Evolutionary conservation across 2,113 vertebrate species (phyloP).

Genomic region (Potamarius usumacintae): DNA sequence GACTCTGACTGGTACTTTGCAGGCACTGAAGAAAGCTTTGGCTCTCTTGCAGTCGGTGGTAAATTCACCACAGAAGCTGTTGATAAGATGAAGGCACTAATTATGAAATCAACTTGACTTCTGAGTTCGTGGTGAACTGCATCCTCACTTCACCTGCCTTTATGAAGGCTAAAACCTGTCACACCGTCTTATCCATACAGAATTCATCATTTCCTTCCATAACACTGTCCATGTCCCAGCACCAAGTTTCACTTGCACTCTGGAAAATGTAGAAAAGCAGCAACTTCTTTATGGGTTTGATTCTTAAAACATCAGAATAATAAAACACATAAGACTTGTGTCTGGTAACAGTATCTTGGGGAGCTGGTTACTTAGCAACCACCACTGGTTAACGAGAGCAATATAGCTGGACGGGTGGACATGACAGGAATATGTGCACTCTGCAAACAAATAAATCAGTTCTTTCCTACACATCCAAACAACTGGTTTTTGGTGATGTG

Average conservation of each 20-base stretch:
- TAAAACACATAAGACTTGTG: slow-evolving; percentile 45
- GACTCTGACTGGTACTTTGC: too few species aligned
- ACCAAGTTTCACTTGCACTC: neutral
- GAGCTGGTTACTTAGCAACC: slow-evolving; percentile 52
- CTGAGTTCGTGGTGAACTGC: neutral
- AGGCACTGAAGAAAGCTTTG: neutral
- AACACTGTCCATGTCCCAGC: neutral
- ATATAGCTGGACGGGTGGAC: slow-evolving; percentile 1
- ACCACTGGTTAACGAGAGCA: slow-evolving; percentile 35
- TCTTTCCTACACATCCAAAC: neutral
- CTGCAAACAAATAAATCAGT: neutral
- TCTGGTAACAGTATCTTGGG: slow-evolving; percentile 43
- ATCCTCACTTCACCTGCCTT: too few species aligned
- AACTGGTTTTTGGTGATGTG: neutral
- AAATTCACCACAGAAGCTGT: neutral
- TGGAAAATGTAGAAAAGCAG: slow-evolving; percentile 9
- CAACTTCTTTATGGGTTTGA: slow-evolving; percentile 39
- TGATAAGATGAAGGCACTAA: neutral
- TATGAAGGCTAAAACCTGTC: neutral
- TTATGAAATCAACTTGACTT: neutral
- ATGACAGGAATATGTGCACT: neutral
- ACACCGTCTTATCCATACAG: neutral
- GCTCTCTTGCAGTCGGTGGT: neutral
- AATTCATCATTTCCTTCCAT: slow-evolving; percentile 10
- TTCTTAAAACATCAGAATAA: slow-evolving; percentile 41